Conservation (phyloP, 2,797 vertebrate species). For the Adrianichthys oophorus region DNA sequence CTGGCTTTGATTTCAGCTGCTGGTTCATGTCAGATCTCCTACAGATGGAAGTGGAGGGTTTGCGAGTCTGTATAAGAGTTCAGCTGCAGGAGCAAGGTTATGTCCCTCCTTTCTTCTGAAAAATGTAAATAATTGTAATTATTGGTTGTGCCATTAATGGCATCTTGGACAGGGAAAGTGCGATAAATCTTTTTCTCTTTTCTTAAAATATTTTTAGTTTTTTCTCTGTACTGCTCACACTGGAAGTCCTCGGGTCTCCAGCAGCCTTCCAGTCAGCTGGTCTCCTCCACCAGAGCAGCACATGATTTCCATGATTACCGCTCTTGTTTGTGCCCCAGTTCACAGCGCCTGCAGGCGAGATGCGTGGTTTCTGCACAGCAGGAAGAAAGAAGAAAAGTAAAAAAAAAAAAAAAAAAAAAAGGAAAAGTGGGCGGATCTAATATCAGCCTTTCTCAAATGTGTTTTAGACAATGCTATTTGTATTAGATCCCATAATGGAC, state of each 20-base stretch:
- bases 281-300: slow-evolving; percentile 69
- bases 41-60: no score
- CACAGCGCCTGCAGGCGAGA: slow-evolving; percentile 59
- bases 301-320: slow-evolving; percentile 78
- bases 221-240: slow-evolving; percentile 39
- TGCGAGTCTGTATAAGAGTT: slow-evolving; percentile 9
- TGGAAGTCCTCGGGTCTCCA: slow-evolving; percentile 52
- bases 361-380: slow-evolving; percentile 37
- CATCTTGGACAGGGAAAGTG: slow-evolving; percentile 22
- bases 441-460: no score
- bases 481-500: no score
- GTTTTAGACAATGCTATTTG: no score
- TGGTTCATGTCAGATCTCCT: no score
- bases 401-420: slow-evolving; percentile 8
- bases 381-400: slow-evolving; percentile 12
- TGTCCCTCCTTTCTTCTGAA: slow-evolving; percentile 20
- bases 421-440: neutral
- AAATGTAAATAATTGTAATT: slow-evolving; percentile 29
- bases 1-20: slow-evolving; percentile 22
- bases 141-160: slow-evolving; percentile 44
- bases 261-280: slow-evolving; percentile 77
- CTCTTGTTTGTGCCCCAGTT: slow-evolving; percentile 79
- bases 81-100: neutral
- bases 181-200: slow-evolving; percentile 33
- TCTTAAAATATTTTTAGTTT: slow-evolving; percentile 9